phyloP scores from a whole-genome alignment of 1,140 invertebrate genomes.

The Eueides isabella region DNA sequence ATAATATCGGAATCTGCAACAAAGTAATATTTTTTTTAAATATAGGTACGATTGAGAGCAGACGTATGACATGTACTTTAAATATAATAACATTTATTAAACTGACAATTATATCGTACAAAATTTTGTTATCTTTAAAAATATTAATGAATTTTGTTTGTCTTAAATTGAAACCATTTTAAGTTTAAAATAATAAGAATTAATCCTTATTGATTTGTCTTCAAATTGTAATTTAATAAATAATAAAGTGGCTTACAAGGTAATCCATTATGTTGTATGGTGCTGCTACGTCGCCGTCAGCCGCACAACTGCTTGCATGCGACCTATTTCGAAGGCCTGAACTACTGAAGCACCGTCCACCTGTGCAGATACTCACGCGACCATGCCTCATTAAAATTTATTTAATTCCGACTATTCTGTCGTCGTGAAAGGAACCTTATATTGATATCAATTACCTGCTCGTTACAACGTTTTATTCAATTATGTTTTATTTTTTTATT shows the following conservation, averaged over 20 bases:
- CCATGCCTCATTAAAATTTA: conserved; percentile 17
- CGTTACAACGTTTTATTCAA: neutral
- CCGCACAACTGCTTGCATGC: conserved; percentile 26
- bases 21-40: neutral
- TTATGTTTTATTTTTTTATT: neutral
- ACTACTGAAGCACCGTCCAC: conserved; percentile 8
- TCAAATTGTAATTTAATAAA: neutral
- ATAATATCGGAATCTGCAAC: conserved; percentile 48
- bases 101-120: neutral
- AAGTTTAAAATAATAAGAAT: neutral
- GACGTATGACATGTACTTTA: too few species aligned
- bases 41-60: too few species aligned
- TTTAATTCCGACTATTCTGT: conserved; percentile 12
- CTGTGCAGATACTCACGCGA: neutral
- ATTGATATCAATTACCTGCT: neutral
- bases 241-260: conserved; percentile 42
- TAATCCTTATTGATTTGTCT: too few species aligned
- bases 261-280: conserved; percentile 45
- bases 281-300: conserved; percentile 30
- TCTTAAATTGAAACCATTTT: neutral
- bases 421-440: conserved; percentile 1
- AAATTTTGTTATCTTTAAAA: neutral
- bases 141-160: too few species aligned
- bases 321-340: conserved; percentile 27
- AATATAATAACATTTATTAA: neutral